Base-by-base conservation (phyloP, 2,888 invertebrate species). In the Dryococelus australis region DNA sequence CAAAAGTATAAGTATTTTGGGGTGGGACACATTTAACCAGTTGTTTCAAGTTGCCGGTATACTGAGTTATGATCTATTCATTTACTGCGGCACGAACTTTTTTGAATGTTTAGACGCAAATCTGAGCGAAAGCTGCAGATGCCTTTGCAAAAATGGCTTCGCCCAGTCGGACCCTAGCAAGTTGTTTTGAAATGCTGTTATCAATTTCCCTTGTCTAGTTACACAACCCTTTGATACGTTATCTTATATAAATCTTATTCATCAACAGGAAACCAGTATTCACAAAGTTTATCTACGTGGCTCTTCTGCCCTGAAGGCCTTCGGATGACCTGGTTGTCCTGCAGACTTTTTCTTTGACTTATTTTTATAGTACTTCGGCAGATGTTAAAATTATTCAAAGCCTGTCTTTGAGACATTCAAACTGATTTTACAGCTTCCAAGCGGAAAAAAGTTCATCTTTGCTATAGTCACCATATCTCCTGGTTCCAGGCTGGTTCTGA, bases 1-100 rank as follows among this genome's bases (percentile, higher is more conserved):
- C 92, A 89, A 91, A 92, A 83, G 91, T 92, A 85, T 90, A 90
- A 9, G 91, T 90, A 85, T 91, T 90, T 43, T 90, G 86, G 12
- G 89, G 88, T 12, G 89, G 89, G 6, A 90, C 88, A 43, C 88
- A 89, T 86, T 88, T 87, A n/a, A 89, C 78, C 79, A 88, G 87
- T 12, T 26, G 79, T 12, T 84, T 85, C n/a, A 90, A 84, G 86
- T 90, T 88, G 43, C 89, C 89, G 87, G 90, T 90, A 85, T 90
- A 90, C 20, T 88, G 87, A 51, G 88, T 88, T 27, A 90, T 87
- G n/a, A 84, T 85, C 47, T 89, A 83, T 51, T 27, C 87, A 86
- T 86, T 85, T 10, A 90, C 87, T 13, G 13, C 27, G 13, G 84
- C 84, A 24, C 35, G 84, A 35, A 28, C 84, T 84, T 28, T 84